A percentile compares a stretch with the other conserved stretches of the same genome.
Evolutionary conservation across 2,797 vertebrate genomes (phyloP).

Genomic region (Babyrousa celebensis): DNA sequence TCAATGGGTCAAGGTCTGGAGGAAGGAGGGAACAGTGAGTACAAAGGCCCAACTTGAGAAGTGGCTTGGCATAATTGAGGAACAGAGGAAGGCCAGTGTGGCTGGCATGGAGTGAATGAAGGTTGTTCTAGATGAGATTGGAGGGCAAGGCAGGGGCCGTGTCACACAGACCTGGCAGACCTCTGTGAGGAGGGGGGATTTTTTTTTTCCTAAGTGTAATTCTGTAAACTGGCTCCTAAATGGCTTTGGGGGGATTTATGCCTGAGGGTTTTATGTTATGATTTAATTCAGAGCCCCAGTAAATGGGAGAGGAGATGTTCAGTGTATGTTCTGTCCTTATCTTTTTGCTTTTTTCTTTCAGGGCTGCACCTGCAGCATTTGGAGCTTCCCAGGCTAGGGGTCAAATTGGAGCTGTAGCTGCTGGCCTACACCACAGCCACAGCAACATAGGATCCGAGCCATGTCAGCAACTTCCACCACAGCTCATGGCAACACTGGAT

Average conservation of each 20-base stretch:
- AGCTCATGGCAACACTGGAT: no score
- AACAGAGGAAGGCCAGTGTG: background rate
- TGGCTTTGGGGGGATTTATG: background rate
- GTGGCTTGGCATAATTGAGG: background rate
- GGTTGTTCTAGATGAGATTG: background rate
- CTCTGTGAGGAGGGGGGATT: background rate
- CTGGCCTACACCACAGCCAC: no score
- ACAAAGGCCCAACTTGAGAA: background rate
- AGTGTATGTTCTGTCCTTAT: background rate
- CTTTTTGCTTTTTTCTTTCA: background rate
- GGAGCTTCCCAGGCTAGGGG: no score
- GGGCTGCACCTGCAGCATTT: no score
- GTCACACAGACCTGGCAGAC: background rate
- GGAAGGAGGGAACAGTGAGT: background rate
- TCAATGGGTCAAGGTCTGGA: background rate
- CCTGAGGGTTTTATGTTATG: background rate
- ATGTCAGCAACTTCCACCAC: no score
- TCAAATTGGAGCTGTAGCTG: no score
- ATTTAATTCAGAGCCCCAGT: conserved; percentile 37
- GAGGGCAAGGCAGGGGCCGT: background rate
- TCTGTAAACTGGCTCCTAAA: conserved; percentile 12
- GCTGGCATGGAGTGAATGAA: background rate
- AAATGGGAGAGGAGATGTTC: background rate
- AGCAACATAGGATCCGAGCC: no score
- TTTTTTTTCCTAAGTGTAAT: conserved; percentile 2